phyloP scores from a whole-genome alignment of 1,140 invertebrate genomes.

The Pemphigus obesinymphae region DNA sequence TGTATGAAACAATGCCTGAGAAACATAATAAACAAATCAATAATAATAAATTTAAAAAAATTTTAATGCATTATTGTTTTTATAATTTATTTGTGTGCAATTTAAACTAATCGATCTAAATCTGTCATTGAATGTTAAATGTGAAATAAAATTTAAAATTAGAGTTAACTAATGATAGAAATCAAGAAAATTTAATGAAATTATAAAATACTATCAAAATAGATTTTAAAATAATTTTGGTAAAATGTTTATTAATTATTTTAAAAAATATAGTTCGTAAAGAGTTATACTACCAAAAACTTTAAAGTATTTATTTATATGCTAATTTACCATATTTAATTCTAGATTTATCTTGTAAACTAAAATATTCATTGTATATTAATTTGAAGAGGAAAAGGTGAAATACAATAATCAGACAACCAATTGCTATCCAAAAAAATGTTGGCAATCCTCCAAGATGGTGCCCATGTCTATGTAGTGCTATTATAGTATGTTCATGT shows the following conservation, averaged over 20 bases:
- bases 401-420: constrained; percentile 84
- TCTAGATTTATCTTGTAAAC: constrained; percentile 61
- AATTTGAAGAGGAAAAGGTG: constrained; percentile 92
- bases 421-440: constrained; percentile 88
- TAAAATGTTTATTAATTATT: neutral
- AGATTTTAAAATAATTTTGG: neutral
- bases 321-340: constrained; percentile 51
- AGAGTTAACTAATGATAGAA: neutral
- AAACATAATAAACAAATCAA: too few species aligned
- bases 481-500: constrained; percentile 87
- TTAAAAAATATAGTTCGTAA: neutral
- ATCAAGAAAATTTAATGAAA: neutral
- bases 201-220: neutral
- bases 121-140: too few species aligned
- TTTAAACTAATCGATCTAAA: too few species aligned
- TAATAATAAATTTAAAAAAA: too few species aligned
- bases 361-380: constrained; percentile 86
- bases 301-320: neutral
- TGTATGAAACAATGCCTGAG: too few species aligned
- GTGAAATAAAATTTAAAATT: neutral
- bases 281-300: neutral
- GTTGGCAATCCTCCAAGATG: constrained; percentile 83
- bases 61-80: too few species aligned
- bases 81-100: too few species aligned
- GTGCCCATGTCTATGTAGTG: constrained; percentile 86